These are phyloP conservation scores for Flexamia atlantica DNA, from an alignment of 2,888 invertebrate genomes.

Conservation along the genomic window DNA sequence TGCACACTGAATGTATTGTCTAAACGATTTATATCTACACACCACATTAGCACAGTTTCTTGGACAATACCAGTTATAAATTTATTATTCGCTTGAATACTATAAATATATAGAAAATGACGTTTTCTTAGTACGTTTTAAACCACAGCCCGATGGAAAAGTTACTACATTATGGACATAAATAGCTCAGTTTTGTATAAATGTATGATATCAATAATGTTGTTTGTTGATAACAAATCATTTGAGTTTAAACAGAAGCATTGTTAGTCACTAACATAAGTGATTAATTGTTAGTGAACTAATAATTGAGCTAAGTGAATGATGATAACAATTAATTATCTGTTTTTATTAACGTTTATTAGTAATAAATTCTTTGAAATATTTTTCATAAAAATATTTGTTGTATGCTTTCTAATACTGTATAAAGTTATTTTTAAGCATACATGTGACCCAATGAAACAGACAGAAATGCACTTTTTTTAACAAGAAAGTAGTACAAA, in stretches of 20 bases:
- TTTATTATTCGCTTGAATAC: not conserved
- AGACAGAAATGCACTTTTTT: too few relatives aligned
- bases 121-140: not conserved
- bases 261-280: not conserved
- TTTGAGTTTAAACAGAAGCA: not conserved
- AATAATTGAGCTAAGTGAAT: too few relatives aligned
- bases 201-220: constrained; percentile 44
- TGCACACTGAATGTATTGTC: constrained; percentile 60
- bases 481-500: too few relatives aligned
- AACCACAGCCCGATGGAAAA: not conserved
- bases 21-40: constrained; percentile 44
- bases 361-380: too few relatives aligned
- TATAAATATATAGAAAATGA: not conserved
- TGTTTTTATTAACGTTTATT: too few relatives aligned
- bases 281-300: too few relatives aligned
- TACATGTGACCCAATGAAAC: too few relatives aligned
- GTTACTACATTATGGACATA: constrained; percentile 1
- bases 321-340: too few relatives aligned
- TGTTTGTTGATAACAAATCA: constrained; percentile 47
- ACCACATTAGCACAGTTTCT: constrained; percentile 58
- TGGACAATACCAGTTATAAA: not conserved
- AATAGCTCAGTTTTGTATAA: constrained; percentile 17
- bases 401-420: too few relatives aligned
- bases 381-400: too few relatives aligned
- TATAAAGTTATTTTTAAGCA: too few relatives aligned